Base-by-base conservation (phyloP, 2,888 invertebrate species). In the Chironomus tentans region DNA sequence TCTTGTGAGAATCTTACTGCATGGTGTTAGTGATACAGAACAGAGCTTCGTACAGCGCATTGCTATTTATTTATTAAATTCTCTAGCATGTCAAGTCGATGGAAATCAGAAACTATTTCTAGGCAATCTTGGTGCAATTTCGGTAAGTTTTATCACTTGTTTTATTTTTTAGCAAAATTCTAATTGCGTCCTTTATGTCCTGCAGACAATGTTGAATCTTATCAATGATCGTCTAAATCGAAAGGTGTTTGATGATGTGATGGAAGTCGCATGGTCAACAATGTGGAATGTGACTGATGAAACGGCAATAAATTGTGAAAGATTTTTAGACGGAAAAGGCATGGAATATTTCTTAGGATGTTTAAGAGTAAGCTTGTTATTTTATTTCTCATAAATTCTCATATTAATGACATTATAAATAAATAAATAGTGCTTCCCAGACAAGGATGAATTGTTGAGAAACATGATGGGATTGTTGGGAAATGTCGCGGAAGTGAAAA, bases 201-300 rank as follows among this genome's bases (percentile, higher is more conserved):
- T 38, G 6, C 82, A 92, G 90, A 91, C 89, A 84, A 97, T 98
- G 95, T 84, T 98, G 80, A 89, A 89, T 80, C 87, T 98, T 79
- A 97, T 98, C 78, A 88, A 90, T 76, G 91, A 93, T 81, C 90
- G 96, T 71, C 86, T 96, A 77, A 88, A 89, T 77, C 87, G 90
- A 50, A 88, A 88, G 77, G 85, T 92, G 61, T 97, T 95, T 82
- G 98, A 98, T 83, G 98, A 98, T 83, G 95, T 97, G 18, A 88
- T 98, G 85, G 97, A 98, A 85, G 95, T 97, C 15, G 95, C 97
- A 3, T 98, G 98, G 98, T 97, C 97, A 77, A 96, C 97, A n/a
- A 93, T 98, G 93, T 98, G 98, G 98, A 98, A 98, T 85, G 93
- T 94, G 79, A 93, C 94, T 47, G 98, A 98, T 83, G 98, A 98